Base-by-base conservation (phyloP, 2,113 vertebrate genomes). In the Butastur rufipennis region DNA sequence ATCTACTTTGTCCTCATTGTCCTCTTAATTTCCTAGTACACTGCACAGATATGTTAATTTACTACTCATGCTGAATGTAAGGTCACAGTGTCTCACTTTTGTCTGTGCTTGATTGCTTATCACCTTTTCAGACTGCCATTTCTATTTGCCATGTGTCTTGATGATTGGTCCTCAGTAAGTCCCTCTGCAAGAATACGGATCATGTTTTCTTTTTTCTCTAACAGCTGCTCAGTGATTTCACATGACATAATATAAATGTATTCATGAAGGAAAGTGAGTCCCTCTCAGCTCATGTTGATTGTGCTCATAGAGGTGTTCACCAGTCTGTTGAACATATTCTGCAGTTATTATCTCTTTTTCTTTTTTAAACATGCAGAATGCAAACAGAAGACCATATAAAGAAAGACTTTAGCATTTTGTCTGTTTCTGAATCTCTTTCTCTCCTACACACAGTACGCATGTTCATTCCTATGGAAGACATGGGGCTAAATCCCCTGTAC, bases 211-310 rank as follows among this genome's bases (percentile, higher is more conserved):
- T 93, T 94, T 96, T 90, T 62, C 62, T 90, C 82, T 97, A 97
- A 96, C 96, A 98, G 97, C 97, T 98, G 97, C 97, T 98, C 95
- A 91, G 97, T 98, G 98, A 98, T 98, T 98, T 97, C 96, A 95
- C 84, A 97, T 94, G 95, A 94, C 90, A 96, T 95, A 97, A 98
- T 98, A 97, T 96, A 98, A 98, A 98, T 97, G 84, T 74, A 97
- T 97, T 98, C 97, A 97, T 85, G 82, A 97, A 96, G 73, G 91
- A 95, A 97, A 97, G 91, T 74, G 63, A 97, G 90, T 94, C 78
- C 84, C 58, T 81, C 89, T 97, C 90, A 97, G 95, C 86, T 97
- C 65, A 32, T 90, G 93, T 94, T 96, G 97, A 91, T 97, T 98
- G 96, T 95, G 55, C 85, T 90, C 6, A 3, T 92, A 82, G 84